Percentiles rank a stretch among this genome's conserved stretches.
phyloP scores from a whole-genome alignment of 2,797 vertebrate species.

The Xenentodon cancila region DNA sequence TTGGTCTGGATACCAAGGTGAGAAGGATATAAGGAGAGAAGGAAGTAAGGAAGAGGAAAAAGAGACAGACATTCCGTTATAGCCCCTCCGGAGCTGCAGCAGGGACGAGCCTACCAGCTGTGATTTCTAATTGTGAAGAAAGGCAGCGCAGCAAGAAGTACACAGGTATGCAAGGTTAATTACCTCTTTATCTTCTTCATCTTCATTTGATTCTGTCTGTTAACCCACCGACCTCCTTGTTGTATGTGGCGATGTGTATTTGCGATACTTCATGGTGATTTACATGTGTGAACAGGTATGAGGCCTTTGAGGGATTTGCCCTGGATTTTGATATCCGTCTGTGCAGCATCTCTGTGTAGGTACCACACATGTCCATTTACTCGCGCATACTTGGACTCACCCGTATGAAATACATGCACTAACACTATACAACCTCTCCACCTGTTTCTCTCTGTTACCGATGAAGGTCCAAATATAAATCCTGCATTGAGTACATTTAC shows the following conservation, averaged over 20 bases:
- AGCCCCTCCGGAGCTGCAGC: constrained; percentile 52
- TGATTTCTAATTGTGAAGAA: constrained; percentile 48
- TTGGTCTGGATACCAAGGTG: constrained; percentile 26
- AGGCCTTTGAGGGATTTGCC: constrained; percentile 54
- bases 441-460: not conserved
- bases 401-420: constrained; percentile 20
- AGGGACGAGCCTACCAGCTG: constrained; percentile 46
- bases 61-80: constrained; percentile 52
- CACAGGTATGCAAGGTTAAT: constrained; percentile 64
- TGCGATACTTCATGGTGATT: constrained; percentile 55
- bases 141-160: constrained; percentile 46
- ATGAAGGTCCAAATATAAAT: not conserved
- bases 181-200: constrained; percentile 42
- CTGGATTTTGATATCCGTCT: constrained; percentile 62
- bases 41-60: constrained; percentile 34
- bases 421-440: not conserved
- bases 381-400: constrained; percentile 6
- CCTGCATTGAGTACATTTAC: not conserved
- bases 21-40: constrained; percentile 50
- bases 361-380: constrained; percentile 37
- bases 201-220: constrained; percentile 45
- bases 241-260: constrained; percentile 14
- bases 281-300: constrained; percentile 70
- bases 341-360: constrained; percentile 61
- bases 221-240: constrained; percentile 26